phyloP scores from a whole-genome alignment of 2,888 invertebrate species.

The Ormyrus labotus region DNA sequence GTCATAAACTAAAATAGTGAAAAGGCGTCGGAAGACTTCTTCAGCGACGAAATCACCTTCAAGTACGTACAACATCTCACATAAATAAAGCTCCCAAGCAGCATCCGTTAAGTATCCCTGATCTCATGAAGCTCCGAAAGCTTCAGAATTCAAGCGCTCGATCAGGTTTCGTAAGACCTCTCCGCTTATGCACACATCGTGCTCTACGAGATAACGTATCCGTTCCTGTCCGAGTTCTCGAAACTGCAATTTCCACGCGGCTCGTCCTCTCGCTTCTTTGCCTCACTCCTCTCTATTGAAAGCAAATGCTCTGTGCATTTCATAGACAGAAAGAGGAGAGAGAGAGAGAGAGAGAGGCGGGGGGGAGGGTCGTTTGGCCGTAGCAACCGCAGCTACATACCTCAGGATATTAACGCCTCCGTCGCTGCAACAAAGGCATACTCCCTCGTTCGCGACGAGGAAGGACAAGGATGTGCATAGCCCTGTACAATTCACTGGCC shows the following conservation, averaged over 20 bases:
- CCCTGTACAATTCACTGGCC: conserved; percentile 37
- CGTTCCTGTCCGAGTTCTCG: conserved; percentile 45
- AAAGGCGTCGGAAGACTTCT: too few relatives aligned
- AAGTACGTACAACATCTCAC: too few relatives aligned
- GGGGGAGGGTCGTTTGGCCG: neutral
- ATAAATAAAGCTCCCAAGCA: too few relatives aligned
- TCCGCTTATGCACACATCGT: neutral
- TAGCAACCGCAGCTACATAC: conserved; percentile 38
- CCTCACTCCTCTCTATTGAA: neutral
- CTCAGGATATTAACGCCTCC: conserved; percentile 55
- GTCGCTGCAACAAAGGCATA: conserved; percentile 36
- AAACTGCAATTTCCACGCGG: conserved; percentile 49
- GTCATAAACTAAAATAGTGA: too few relatives aligned
- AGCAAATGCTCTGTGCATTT: conserved; percentile 3
- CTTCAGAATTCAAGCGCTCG: too few relatives aligned
- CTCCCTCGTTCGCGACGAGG: too few relatives aligned
- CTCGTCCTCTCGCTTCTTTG: conserved; percentile 20
- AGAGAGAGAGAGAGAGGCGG: neutral
- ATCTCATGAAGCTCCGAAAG: too few relatives aligned
- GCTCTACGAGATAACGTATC: conserved; percentile 10
- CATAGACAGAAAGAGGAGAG: neutral
- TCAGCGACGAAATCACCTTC: too few relatives aligned
- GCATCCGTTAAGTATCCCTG: too few relatives aligned
- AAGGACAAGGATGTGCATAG: conserved; percentile 2
- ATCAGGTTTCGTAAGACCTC: too few relatives aligned